Evolutionary conservation across 2,888 invertebrate genomes (phyloP).

Genomic region (Drosophila acutilabella): DNA sequence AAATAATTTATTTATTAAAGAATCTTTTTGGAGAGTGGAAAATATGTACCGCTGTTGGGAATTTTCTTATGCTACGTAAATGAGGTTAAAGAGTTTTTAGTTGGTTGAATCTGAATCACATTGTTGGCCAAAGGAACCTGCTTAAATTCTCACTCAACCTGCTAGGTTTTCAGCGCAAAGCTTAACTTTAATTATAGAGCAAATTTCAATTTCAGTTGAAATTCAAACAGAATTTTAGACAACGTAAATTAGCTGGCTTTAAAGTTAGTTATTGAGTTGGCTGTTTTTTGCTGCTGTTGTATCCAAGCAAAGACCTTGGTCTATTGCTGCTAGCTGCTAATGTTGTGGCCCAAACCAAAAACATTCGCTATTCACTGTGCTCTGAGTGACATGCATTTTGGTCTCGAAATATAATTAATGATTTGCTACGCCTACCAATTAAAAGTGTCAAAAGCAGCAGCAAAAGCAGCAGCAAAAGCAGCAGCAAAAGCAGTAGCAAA

Average conservation of each 20-base stretch:
- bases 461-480: slow-evolving; percentile 58
- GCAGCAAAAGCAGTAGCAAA: slow-evolving; percentile 7
- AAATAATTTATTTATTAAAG: slow-evolving; percentile 16
- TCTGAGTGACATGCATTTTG: slow-evolving; percentile 70
- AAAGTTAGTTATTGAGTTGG: slow-evolving; percentile 31
- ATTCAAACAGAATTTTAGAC: neutral
- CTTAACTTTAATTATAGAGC: no score
- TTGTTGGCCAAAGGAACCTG: no score
- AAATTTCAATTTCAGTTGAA: neutral
- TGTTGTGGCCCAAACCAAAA: neutral
- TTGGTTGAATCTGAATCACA: no score
- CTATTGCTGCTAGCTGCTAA: neutral
- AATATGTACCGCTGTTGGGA: neutral
- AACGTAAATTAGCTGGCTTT: slow-evolving; percentile 15
- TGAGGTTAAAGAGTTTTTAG: neutral
- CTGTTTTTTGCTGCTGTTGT: slow-evolving; percentile 2
- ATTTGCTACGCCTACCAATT: slow-evolving; percentile 77
- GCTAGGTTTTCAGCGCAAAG: no score
- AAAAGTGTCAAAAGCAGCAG: slow-evolving; percentile 73
- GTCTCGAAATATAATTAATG: slow-evolving; percentile 77
- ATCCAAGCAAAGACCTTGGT: slow-evolving; percentile 5
- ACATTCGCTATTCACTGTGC: slow-evolving; percentile 7
- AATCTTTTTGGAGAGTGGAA: neutral
- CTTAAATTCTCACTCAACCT: neutral
- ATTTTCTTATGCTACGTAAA: neutral